A percentile compares a stretch with the other conserved stretches of the same genome.
Evolutionary conservation across 2,797 vertebrate genomes (phyloP).

Genomic region (Sylvilagus floridanus): DNA sequence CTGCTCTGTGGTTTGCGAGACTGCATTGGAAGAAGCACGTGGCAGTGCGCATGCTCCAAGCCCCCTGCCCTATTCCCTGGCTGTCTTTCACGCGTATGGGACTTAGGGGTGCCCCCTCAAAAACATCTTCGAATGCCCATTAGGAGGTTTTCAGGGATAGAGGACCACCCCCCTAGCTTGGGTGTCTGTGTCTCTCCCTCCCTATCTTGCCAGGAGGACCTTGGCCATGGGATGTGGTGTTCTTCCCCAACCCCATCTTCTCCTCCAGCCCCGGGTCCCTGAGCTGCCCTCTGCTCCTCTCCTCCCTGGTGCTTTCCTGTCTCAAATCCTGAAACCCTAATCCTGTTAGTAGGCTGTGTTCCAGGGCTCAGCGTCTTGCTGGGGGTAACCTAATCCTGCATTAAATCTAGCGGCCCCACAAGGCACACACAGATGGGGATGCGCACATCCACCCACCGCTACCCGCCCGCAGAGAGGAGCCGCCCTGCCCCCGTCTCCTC

Average conservation of each 20-base stretch:
- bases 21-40: neutral
- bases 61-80: neutral
- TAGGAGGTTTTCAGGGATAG: neutral
- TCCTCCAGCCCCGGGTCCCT: conserved; percentile 74
- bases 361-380: conserved; percentile 85
- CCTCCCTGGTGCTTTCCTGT: conserved; percentile 87
- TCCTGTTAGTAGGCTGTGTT: conserved; percentile 89
- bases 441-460: conserved; percentile 58
- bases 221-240: conserved; percentile 47
- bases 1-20: neutral
- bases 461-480: conserved; percentile 22
- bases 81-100: neutral
- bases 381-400: conserved; percentile 88
- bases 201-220: neutral
- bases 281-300: conserved; percentile 76
- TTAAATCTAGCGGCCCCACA: conserved; percentile 86
- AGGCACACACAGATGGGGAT: conserved; percentile 80
- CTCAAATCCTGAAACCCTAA: conserved; percentile 89
- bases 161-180: neutral
- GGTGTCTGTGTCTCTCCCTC: neutral
- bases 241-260: conserved; percentile 45
- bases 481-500: conserved; percentile 8
- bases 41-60: neutral
- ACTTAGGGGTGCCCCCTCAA: neutral
- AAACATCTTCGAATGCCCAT: neutral